A percentile compares a stretch with the other conserved stretches of the same genome.
phyloP scores from a whole-genome alignment of 2,113 vertebrate genomes.

The Oncorhynchus mykiss region DNA sequence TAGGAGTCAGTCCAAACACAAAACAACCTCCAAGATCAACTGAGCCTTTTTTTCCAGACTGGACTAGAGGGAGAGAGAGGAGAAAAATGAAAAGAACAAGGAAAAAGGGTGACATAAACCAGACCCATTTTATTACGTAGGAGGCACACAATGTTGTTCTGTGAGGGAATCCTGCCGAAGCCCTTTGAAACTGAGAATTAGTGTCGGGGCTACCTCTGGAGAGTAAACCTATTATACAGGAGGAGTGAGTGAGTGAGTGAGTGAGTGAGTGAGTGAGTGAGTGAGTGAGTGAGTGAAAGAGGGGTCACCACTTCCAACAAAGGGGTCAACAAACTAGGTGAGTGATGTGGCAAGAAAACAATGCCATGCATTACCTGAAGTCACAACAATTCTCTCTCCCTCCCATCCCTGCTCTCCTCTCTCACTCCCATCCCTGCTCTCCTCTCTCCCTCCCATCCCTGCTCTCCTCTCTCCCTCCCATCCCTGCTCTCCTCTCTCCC shows the following conservation, averaged over 20 bases:
- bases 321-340: too few relatives aligned
- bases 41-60: slow-evolving; percentile 77
- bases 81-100: not conserved
- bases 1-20: slow-evolving; percentile 77
- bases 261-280: not conserved
- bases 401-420: too few relatives aligned
- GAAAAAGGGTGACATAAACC: slow-evolving; percentile 79
- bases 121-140: slow-evolving; percentile 81
- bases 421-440: not conserved
- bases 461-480: too few relatives aligned
- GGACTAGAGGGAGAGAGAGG: slow-evolving; percentile 40
- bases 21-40: slow-evolving; percentile 72
- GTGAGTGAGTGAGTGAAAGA: not conserved
- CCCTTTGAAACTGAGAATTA: slow-evolving; percentile 66
- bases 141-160: slow-evolving; percentile 75
- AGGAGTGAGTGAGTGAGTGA: too few relatives aligned
- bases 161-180: slow-evolving; percentile 77
- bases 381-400: not conserved
- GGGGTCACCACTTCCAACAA: too few relatives aligned
- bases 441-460: not conserved
- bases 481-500: not conserved
- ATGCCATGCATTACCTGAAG: not conserved
- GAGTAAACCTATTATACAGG: too few relatives aligned
- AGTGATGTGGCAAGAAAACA: too few relatives aligned
- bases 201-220: slow-evolving; percentile 44